Conservation (phyloP, 2,797 vertebrate species). For the Acrossocheilus wenchowensis region DNA sequence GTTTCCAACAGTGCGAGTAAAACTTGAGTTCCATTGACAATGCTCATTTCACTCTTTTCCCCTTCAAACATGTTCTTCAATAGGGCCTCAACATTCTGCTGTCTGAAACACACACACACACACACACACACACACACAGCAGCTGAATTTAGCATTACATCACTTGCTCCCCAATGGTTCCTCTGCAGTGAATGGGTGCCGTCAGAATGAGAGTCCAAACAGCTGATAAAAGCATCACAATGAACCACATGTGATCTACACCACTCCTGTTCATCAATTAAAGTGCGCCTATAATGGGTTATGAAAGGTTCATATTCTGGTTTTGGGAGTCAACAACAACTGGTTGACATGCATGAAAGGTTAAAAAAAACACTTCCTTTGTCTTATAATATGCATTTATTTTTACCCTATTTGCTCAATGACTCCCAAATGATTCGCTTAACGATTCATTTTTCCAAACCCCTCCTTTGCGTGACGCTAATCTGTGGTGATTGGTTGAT, state of each 20-base stretch:
- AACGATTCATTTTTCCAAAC: no score
- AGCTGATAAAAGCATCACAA: not conserved
- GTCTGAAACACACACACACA: conserved; percentile 75
- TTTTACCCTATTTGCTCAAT: no score
- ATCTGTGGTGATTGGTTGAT: no score
- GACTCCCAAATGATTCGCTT: no score
- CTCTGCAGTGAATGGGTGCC: not conserved
- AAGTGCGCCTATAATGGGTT: no score
- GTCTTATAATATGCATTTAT: no score
- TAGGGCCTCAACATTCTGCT: conserved; percentile 90
- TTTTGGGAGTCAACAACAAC: no score
- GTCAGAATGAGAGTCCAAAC: not conserved
- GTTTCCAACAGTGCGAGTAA: conserved; percentile 92
- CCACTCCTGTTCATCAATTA: no score
- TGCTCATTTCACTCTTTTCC: conserved; percentile 86
- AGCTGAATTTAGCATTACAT: not conserved
- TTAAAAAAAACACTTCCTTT: no score
- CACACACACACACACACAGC: conserved; percentile 44
- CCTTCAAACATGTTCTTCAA: conserved; percentile 94
- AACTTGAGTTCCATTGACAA: conserved; percentile 93
- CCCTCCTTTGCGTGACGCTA: no score
- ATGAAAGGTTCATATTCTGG: no score
- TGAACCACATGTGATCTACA: not conserved
- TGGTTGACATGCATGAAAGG: no score
- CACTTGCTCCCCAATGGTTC: not conserved